A percentile compares a stretch with the other conserved stretches of the same genome.
Conservation (phyloP, 2,113 vertebrate genomes). For the Antigone vipio region DNA sequence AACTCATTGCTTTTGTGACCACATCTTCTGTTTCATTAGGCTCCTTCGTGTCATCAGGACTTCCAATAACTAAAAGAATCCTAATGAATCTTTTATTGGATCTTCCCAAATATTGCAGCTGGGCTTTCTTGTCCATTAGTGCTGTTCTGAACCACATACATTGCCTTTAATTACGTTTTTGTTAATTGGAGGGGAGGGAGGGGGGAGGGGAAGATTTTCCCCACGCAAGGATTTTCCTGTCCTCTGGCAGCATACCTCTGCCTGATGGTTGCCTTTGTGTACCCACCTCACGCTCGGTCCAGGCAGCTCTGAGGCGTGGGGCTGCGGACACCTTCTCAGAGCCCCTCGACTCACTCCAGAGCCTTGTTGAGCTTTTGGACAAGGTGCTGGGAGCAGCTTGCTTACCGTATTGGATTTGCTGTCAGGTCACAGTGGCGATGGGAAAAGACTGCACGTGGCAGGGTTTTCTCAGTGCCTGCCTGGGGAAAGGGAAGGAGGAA, state of each 20-base stretch:
- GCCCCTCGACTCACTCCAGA: not conserved
- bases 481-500: not conserved
- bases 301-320: not conserved
- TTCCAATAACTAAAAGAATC: slow-evolving; percentile 23
- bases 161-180: not conserved
- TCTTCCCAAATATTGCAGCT: slow-evolving; percentile 20
- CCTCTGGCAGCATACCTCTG: not conserved
- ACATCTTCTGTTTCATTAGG: slow-evolving; percentile 41
- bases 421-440: not conserved
- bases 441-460: not conserved
- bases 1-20: not conserved
- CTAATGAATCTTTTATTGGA: slow-evolving; percentile 37
- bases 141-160: not conserved
- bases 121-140: slow-evolving; percentile 16
- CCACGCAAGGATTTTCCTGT: not conserved
- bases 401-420: not conserved
- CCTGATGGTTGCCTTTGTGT: not conserved
- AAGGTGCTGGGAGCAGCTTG: not conserved
- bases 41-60: not conserved
- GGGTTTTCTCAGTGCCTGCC: not conserved
- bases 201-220: not conserved
- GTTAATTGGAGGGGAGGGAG: not conserved
- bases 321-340: not conserved
- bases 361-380: not conserved
- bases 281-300: not conserved